These are phyloP conservation scores for Protobothrops flavoviridis DNA, from an alignment of 2,113 vertebrate species.

Conservation along the genomic window DNA sequence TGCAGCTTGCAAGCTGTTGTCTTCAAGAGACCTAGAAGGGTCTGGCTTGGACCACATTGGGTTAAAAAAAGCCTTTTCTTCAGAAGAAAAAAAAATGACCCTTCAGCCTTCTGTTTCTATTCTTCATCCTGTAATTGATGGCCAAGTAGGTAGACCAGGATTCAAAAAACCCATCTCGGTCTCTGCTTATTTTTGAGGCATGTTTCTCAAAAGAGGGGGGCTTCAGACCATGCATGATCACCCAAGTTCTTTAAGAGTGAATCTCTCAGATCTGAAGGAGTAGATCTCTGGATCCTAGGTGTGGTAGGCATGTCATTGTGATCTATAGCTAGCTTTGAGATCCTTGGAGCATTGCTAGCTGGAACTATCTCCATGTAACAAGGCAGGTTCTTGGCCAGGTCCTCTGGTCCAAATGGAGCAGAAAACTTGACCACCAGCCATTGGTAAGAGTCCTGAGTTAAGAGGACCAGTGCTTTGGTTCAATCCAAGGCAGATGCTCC, in stretches of 20 bases:
- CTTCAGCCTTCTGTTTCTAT: not conserved
- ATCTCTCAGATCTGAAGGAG: too few relatives aligned
- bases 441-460: not conserved
- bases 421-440: not conserved
- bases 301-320: not conserved
- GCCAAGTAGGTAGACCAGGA: not conserved
- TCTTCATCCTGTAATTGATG: not conserved
- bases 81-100: not conserved
- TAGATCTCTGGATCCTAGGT: not conserved
- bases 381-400: conserved; percentile 1
- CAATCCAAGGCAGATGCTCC: not conserved
- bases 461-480: not conserved
- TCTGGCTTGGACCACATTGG: not conserved
- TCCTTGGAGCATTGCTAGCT: not conserved
- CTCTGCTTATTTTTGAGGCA: not conserved
- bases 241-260: not conserved
- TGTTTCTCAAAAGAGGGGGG: not conserved
- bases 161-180: not conserved
- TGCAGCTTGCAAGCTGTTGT: not conserved
- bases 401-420: not conserved
- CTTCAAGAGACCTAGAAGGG: not conserved
- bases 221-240: not conserved
- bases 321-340: not conserved
- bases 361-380: not conserved
- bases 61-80: not conserved